A percentile compares a stretch with the other conserved stretches of the same genome.
phyloP scores from a whole-genome alignment of 2,888 invertebrate species.

The Meliscaeva auricollis region DNA sequence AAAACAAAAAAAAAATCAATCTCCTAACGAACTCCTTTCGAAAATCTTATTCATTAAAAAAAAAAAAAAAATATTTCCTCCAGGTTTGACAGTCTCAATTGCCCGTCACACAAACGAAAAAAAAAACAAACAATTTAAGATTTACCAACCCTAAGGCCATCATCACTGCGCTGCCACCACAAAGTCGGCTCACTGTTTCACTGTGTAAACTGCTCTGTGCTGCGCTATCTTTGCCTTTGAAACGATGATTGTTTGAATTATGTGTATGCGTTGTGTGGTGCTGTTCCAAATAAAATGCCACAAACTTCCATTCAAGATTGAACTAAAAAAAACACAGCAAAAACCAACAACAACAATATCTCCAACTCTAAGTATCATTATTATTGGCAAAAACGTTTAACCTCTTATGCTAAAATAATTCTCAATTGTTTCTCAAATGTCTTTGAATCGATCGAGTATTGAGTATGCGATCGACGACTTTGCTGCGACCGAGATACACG shows the following conservation, averaged over 20 bases:
- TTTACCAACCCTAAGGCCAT: conserved; percentile 45
- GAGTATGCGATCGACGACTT: neutral
- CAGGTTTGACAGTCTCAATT: conserved; percentile 21
- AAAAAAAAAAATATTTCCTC: conserved; percentile 15
- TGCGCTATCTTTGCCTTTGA: neutral
- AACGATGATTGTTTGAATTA: conserved; percentile 42
- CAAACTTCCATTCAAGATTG: conserved; percentile 32
- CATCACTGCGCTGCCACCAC: conserved; percentile 17
- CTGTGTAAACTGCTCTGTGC: neutral
- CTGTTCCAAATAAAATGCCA: conserved; percentile 38
- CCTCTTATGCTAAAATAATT: conserved; percentile 71
- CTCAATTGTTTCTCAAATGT: conserved; percentile 72
- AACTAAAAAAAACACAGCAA: conserved; percentile 15
- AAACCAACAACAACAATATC: conserved; percentile 37
- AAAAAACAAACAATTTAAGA: conserved; percentile 19
- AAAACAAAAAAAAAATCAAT: conserved; percentile 9
- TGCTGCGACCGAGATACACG: neutral
- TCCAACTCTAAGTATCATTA: conserved; percentile 33
- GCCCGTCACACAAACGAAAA: conserved; percentile 23
- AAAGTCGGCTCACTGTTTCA: conserved; percentile 17
- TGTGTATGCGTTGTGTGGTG: conserved; percentile 9
- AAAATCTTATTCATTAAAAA: conserved; percentile 5
- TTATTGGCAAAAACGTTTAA: conserved; percentile 58
- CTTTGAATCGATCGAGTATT: conserved; percentile 59
- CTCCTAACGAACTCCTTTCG: conserved; percentile 41